Base-by-base conservation (phyloP, 2,888 invertebrate genomes). In the Euzetes globulus region DNA sequence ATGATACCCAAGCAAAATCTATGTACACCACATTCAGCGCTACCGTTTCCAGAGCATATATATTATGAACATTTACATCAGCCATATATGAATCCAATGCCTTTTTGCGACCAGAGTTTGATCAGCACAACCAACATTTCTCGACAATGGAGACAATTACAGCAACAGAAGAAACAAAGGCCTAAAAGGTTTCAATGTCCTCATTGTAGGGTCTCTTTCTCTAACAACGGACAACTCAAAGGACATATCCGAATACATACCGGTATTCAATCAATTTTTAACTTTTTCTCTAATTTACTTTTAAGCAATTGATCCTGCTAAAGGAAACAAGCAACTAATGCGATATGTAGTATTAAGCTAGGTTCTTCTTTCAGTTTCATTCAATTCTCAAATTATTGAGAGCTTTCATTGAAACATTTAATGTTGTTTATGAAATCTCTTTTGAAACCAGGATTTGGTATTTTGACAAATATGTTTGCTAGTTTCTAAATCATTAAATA, bases 161-260 rank as follows among this genome's bases (percentile, higher is more conserved):
- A 68, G 13, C 37, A 68, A 17, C 68, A 68, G 37, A 68, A 68
- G 41, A 68, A 68, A 68, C 83, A 82, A 71, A 77, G 84, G 58
- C 83, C 83, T 1, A 83, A 83, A 77, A 79, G 82, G 75, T 83
- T 83, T 77, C 80, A 81, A 25, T 83, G 83, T 77, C 82, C 91
- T 0, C 90, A 92, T 80, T 94, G 94, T 81, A 88, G 91, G 79
- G 91, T 92, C 0, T 92, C 92, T 0, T 94, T 94, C 82, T 92
- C 92, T n/a, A 94, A 94, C 82, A 94, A 93, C 82, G 94, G 94
- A 0, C 94, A 94, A 80, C 84, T 94, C 0, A 92, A 91, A 82
- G 94, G 94, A 19, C 94, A 94, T 81, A 88, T 92, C 19, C 85
- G 94, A 75, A 94, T 93, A 74, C 94, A 94, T 81, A 93, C 93